Evolutionary conservation across 2,113 vertebrate genomes (phyloP), one percentile per base, ranked within the genome.

Genomic region (Brienomyrus brachyistius): DNA sequence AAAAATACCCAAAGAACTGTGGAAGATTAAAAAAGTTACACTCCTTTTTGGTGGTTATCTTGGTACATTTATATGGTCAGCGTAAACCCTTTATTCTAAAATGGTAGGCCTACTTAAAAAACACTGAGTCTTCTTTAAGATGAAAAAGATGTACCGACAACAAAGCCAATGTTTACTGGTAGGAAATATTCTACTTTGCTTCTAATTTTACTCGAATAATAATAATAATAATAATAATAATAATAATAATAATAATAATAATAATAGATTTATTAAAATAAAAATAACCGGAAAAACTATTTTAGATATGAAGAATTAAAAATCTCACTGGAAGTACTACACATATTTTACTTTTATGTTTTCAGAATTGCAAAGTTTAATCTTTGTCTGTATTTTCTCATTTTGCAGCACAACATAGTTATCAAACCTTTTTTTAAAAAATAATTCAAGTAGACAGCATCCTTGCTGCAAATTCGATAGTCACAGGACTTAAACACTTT

Each of bases 31-130:
- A 91, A 92, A 91, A 86, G 31, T 84, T 86, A 43, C 89, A 88
- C 88, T 92, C 88, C 62, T 92, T 93, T 90, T 92, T 86, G 91
- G 91, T 93, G 92, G 93, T 93, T 91, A 89, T 90, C 54, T 88
- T 66, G 70, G 91, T 66, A 11, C 35, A 87, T 89, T 92, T 90
- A 90, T 56, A 91, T 88, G 83, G 89, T 86, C 89, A 88, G 88
- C 47, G 47, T 86, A 50, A 89, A 87, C 90, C 48, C 91, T 91
- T 88, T 85, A 91, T 91, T 89, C 89, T 84, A 86, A 31, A 90
- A 51, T 88, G 80, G 59, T 90, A 91, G 84, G 54, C 35, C 52
- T 13, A 52, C 74, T 91, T 89, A 62, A 84, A 56, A 85, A 89
- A 88, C 45, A 74, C 43, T 51, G 59, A 74, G 43, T 10, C n/a